Conservation (phyloP, 1,140 invertebrate genomes). For the Zaprionus gabonicus region DNA sequence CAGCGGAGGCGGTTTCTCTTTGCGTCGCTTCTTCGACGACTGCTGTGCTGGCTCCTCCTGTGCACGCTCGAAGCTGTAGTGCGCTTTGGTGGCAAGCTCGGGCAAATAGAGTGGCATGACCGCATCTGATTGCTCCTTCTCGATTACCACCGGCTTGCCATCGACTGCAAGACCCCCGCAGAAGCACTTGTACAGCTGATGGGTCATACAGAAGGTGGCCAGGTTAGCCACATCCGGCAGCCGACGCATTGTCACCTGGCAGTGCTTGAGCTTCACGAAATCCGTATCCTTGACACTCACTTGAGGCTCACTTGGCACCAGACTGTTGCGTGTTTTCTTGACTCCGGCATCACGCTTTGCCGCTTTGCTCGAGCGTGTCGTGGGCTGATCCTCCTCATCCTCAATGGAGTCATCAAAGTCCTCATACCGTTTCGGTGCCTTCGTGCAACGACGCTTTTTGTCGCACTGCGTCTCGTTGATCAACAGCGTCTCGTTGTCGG, state of each 20-base stretch:
- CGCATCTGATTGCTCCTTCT: slow-evolving; percentile 60
- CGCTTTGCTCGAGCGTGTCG: background rate
- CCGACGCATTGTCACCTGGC: slow-evolving; percentile 59
- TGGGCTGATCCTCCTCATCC: slow-evolving; percentile 38
- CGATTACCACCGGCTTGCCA: slow-evolving; percentile 71
- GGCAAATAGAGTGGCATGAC: slow-evolving; percentile 50
- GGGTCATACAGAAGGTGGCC: slow-evolving; percentile 78
- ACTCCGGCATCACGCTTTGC: slow-evolving; percentile 8
- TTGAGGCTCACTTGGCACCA: slow-evolving; percentile 19
- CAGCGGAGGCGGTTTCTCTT: slow-evolving; percentile 22
- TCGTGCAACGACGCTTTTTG: slow-evolving; percentile 79
- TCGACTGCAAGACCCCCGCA: slow-evolving; percentile 64
- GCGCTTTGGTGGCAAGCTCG: slow-evolving; percentile 56
- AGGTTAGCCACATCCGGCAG: slow-evolving; percentile 67
- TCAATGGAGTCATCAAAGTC: slow-evolving; percentile 74
- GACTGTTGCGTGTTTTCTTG: slow-evolving; percentile 3
- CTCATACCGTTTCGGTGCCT: slow-evolving; percentile 78
- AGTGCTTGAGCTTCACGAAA: slow-evolving; percentile 68
- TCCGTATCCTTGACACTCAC: slow-evolving; percentile 63
- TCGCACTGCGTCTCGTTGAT: slow-evolving; percentile 79
- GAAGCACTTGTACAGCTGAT: slow-evolving; percentile 82
- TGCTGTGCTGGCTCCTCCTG: slow-evolving; percentile 41
- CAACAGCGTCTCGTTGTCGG: slow-evolving; percentile 77
- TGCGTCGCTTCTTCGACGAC: slow-evolving; percentile 47
- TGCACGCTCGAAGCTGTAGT: slow-evolving; percentile 72